Percentiles rank a stretch among this genome's conserved stretches.
Evolutionary conservation across 2,113 vertebrate species (phyloP).

Genomic region (human): GRCh38 chr1:217626501-217627000

Average conservation of each 20-base stretch:
- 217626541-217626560: neutral
- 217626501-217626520: neutral
- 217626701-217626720: neutral
- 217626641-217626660: neutral
- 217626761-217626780: neutral
- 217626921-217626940: neutral
- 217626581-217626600: neutral
- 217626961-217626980: neutral
- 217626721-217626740: neutral
- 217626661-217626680: neutral
- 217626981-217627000: neutral
- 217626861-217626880: neutral
- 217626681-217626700: neutral
- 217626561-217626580: neutral
- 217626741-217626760: neutral
- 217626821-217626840: neutral
- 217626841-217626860: neutral
- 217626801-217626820: neutral
- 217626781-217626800: neutral
- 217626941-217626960: neutral
- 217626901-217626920: constrained; percentile 2
- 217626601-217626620: neutral
- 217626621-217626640: neutral
- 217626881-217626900: neutral
- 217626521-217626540: neutral